Evolutionary conservation across 2,888 invertebrate species (phyloP).

Genomic region (Rosalia funebris): DNA sequence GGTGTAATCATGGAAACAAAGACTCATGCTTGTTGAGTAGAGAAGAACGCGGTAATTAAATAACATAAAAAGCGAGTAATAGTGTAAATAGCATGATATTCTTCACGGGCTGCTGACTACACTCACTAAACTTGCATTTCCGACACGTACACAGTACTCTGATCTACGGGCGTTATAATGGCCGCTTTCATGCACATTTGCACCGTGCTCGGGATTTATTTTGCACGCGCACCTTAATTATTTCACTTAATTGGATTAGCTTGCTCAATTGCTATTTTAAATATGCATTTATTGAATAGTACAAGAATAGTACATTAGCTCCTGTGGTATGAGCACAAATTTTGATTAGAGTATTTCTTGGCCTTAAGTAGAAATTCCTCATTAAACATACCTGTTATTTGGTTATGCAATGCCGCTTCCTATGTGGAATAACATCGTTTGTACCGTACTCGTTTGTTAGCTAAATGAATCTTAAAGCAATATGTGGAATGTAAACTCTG

Average conservation of each 20-base stretch:
- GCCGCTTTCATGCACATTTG: constrained; percentile 57
- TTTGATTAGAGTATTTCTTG: constrained; percentile 23
- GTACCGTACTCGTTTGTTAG: no score
- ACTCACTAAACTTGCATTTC: constrained; percentile 57
- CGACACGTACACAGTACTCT: constrained; percentile 52
- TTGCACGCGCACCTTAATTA: constrained; percentile 50
- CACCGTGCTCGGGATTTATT: constrained; percentile 52
- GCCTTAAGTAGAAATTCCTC: constrained; percentile 23
- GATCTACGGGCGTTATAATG: constrained; percentile 57
- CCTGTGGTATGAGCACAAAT: constrained; percentile 25
- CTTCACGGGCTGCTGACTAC: constrained; percentile 59
- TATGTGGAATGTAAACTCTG: no score
- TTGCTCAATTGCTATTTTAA: constrained; percentile 31
- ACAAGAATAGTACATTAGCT: constrained; percentile 35
- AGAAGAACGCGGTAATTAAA: constrained; percentile 57
- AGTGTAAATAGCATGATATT: constrained; percentile 60
- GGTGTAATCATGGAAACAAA: constrained; percentile 21
- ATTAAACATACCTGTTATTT: constrained; percentile 25
- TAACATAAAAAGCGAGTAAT: constrained; percentile 58
- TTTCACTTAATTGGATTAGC: constrained; percentile 37
- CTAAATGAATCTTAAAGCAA: no score
- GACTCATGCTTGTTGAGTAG: constrained; percentile 12
- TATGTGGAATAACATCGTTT: constrained; percentile 17
- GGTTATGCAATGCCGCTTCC: constrained; percentile 24
- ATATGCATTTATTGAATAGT: constrained; percentile 32